Evolutionary conservation across 1,140 invertebrate species (phyloP), one percentile per base, ranked within the genome.

Genomic region (Bombus superbus): DNA sequence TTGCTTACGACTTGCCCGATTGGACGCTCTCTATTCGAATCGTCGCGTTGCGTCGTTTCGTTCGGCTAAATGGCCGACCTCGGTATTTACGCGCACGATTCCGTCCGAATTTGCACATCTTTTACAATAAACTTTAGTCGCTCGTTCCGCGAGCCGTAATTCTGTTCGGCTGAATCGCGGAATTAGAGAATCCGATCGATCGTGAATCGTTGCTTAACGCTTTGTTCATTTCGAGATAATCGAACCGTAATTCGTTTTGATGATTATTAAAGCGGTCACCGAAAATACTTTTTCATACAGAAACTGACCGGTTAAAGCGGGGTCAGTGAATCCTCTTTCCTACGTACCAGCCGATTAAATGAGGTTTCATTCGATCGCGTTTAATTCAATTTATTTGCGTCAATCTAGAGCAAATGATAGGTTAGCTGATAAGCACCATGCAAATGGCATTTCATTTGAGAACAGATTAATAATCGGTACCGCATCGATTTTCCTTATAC

Each of bases 381-480:
- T 73, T 73, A 86, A 86, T 87, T n/a, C 53, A 81, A 87, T 81
- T 62, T 68, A 86, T 86, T 86, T 57, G 44, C 75, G 78, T 86
- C 86, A 72, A 82, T 88, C 44, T 69, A 82, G 73, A 47, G 53
- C n/a, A 69, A 53, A 76, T 81, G 86, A 87, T 82, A 35, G 64
- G 44, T 75, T 86, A 59, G 38, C 38, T 15, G 47, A 62, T 78
- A 64, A 78, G 42, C 28, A 44, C 38, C 28, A 28, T 18, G n/a
- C 25, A 25, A 62, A 71, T 81, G 69, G 59, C 59, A 18, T 86
- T 86, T 86, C 42, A 76, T 86, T 76, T 35, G 44, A 6, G 40
- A 59, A n/a, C 71, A 38, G 71, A 88, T 82, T 82, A 82, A 88
- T 81, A 76, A 82, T 72, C 73, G 57, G 81, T 82, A 72, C 35